Conservation (phyloP, 2,797 vertebrate species). For the Malacoraja senta region DNA sequence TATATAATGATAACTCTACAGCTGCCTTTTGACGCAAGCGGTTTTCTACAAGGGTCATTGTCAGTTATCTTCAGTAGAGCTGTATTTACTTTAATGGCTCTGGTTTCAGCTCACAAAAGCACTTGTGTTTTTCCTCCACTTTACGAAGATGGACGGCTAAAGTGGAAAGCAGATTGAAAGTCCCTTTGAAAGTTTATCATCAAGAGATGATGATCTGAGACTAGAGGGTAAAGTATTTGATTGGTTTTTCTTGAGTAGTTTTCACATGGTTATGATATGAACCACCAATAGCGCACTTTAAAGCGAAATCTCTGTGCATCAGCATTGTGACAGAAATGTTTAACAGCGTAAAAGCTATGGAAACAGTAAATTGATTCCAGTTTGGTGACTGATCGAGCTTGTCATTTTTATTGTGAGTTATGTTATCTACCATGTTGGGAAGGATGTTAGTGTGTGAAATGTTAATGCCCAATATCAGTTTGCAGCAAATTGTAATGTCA, state of each 20-base stretch:
- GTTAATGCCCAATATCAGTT: too few relatives aligned
- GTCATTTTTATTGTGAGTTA: too few relatives aligned
- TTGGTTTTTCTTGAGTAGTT: neutral
- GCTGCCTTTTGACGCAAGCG: neutral
- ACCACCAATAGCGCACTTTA: neutral
- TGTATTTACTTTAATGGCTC: slow-evolving; percentile 1
- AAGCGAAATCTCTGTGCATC: neutral
- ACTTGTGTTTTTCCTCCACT: neutral
- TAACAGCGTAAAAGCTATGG: too few relatives aligned
- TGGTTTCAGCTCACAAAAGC: neutral
- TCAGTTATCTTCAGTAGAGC: neutral
- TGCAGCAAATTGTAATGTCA: too few relatives aligned
- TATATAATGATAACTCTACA: neutral
- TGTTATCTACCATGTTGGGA: too few relatives aligned
- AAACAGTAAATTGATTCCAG: too few relatives aligned
- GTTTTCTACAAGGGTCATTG: neutral
- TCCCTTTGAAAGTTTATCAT: slow-evolving; percentile 8
- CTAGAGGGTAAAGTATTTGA: neutral
- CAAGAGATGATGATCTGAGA: neutral
- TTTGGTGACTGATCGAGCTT: too few relatives aligned
- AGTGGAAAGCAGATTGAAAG: neutral
- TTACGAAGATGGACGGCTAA: slow-evolving; percentile 11
- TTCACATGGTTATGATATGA: neutral
- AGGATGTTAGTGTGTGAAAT: too few relatives aligned
- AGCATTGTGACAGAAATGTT: too few relatives aligned